Conservation (phyloP, 2,113 vertebrate species). For the Sus scrofa region T2T-Sscrofa CM000830.6:68585001-68585500, state of each 20-base stretch:
- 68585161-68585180: not conserved
- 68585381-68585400: too few relatives aligned
- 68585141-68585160: not conserved
- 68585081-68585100: not conserved
- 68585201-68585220: not conserved
- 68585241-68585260: not conserved
- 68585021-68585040: too few relatives aligned
- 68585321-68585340: too few relatives aligned
- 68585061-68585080: too few relatives aligned
- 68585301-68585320: not conserved
- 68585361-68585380: too few relatives aligned
- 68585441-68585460: not conserved
- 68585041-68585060: too few relatives aligned
- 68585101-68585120: not conserved
- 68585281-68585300: not conserved
- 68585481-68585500: not conserved
- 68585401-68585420: not conserved
- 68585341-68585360: too few relatives aligned
- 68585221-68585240: not conserved
- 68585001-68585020: too few relatives aligned
- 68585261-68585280: not conserved
- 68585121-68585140: not conserved
- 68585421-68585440: conserved; percentile 23
- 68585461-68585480: not conserved
- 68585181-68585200: not conserved